Evolutionary conservation across 2,888 invertebrate genomes (phyloP).

Genomic region (Petrolisthes cinctipes): DNA sequence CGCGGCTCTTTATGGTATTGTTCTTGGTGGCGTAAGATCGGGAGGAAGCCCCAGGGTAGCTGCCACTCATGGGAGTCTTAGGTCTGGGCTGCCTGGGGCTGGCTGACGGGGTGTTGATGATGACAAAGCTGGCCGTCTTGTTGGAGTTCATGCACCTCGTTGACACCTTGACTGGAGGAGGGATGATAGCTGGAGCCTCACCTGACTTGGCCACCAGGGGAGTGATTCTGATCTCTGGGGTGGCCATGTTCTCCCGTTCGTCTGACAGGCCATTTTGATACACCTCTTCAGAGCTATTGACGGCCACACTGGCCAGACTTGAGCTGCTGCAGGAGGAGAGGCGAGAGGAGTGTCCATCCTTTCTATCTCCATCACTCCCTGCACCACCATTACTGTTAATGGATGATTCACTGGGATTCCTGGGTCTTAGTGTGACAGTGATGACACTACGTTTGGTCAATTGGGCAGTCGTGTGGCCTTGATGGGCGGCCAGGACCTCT

Average conservation of each 20-base stretch:
- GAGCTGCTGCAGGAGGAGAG: slow-evolving; percentile 50
- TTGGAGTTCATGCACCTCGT: slow-evolving; percentile 54
- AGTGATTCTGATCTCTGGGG: slow-evolving; percentile 45
- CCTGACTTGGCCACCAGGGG: slow-evolving; percentile 30
- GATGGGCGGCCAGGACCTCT: slow-evolving; percentile 63
- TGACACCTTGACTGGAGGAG: slow-evolving; percentile 38
- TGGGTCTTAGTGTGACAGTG: slow-evolving; percentile 58
- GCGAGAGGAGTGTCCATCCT: slow-evolving; percentile 38
- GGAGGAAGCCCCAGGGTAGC: slow-evolving; percentile 33
- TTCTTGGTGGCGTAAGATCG: slow-evolving; percentile 14
- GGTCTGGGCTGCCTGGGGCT: slow-evolving; percentile 50
- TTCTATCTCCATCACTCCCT: slow-evolving; percentile 22
- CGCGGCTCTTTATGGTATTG: slow-evolving; percentile 28
- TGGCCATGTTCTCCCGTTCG: slow-evolving; percentile 32
- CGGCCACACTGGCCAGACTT: slow-evolving; percentile 26
- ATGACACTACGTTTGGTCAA: slow-evolving; percentile 58
- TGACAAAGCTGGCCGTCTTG: slow-evolving; percentile 61
- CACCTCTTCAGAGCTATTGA: slow-evolving; percentile 40
- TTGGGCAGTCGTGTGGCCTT: slow-evolving; percentile 43
- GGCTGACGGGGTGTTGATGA: slow-evolving; percentile 57
- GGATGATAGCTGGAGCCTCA: slow-evolving; percentile 19
- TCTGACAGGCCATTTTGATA: slow-evolving; percentile 50
- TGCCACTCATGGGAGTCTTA: slow-evolving; percentile 30
- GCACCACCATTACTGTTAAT: slow-evolving; percentile 20
- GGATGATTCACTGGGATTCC: slow-evolving; percentile 57